These are phyloP conservation scores for Excalfactoria chinensis DNA, from an alignment of 2,113 vertebrate genomes.

Conservation along the genomic window DNA sequence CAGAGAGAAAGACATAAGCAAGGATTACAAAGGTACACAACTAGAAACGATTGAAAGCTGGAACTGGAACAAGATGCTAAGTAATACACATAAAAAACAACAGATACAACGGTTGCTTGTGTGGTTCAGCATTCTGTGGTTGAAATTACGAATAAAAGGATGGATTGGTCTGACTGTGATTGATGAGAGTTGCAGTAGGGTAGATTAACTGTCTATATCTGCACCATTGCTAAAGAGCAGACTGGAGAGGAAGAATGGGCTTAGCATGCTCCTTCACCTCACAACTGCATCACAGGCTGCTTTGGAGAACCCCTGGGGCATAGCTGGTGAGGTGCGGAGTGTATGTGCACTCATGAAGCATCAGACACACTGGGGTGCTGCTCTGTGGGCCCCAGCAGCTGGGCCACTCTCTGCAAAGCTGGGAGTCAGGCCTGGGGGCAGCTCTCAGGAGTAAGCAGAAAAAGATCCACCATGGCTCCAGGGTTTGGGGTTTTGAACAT, in stretches of 20 bases:
- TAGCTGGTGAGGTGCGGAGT: neutral
- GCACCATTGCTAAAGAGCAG: neutral
- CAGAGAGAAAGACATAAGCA: neutral
- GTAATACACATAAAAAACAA: neutral
- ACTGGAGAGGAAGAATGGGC: neutral
- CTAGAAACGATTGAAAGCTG: neutral
- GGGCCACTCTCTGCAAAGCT: neutral
- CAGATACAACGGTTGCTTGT: neutral
- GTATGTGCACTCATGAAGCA: accelerated
- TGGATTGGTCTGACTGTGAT: neutral
- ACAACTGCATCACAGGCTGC: neutral
- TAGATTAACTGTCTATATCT: neutral
- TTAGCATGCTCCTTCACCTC: neutral
- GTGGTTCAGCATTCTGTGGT: neutral
- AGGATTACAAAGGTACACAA: neutral
- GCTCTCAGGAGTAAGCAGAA: neutral
- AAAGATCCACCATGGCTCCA: neutral
- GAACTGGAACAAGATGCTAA: neutral
- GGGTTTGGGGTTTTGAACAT: neutral
- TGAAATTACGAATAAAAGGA: neutral
- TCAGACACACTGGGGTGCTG: accelerated
- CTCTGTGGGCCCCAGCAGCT: neutral
- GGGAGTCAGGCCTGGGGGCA: neutral
- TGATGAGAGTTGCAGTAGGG: neutral
- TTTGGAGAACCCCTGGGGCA: neutral